Conservation (phyloP, 2,888 invertebrate genomes). For the Acronicta leporina region DNA sequence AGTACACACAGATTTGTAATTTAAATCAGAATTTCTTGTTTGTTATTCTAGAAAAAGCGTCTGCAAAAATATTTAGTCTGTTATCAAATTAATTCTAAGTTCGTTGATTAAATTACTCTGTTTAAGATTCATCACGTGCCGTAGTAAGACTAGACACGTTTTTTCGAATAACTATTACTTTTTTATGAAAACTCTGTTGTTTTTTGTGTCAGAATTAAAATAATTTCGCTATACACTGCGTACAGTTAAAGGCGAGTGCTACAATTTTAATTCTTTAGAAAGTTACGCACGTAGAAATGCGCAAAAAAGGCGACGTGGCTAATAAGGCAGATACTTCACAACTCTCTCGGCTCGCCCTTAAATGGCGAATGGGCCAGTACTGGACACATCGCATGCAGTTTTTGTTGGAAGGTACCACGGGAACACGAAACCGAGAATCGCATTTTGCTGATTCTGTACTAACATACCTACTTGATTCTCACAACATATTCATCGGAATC, state of each 20-base stretch:
- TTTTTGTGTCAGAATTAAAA: constrained; percentile 23
- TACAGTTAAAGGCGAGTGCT: constrained; percentile 25
- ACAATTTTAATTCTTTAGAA: constrained; percentile 59
- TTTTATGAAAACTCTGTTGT: constrained; percentile 9
- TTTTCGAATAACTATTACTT: constrained; percentile 11
- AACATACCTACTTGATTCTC: constrained; percentile 18
- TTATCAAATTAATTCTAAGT: constrained; percentile 32
- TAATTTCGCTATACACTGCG: constrained; percentile 22
- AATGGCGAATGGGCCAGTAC: constrained; percentile 37
- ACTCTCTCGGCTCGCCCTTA: constrained; percentile 57
- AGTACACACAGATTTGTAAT: constrained; percentile 2
- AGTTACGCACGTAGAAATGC: constrained; percentile 55
- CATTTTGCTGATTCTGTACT: constrained; percentile 30
- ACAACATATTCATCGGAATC: constrained; percentile 15
- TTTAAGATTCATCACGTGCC: constrained; percentile 38
- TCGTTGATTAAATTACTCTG: constrained; percentile 37
- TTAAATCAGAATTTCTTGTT: constrained; percentile 6
- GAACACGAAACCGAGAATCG: constrained; percentile 22
- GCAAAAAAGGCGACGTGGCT: constrained; percentile 51
- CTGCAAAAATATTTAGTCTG: constrained; percentile 15
- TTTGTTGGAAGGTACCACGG: constrained; percentile 37
- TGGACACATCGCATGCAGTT: constrained; percentile 39
- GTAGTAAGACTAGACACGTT: constrained; percentile 4
- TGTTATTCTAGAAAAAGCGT: constrained; percentile 3
- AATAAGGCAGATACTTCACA: constrained; percentile 51